phyloP scores from a whole-genome alignment of 2,888 invertebrate species.

The Elaeidobius kamerunicus region DNA sequence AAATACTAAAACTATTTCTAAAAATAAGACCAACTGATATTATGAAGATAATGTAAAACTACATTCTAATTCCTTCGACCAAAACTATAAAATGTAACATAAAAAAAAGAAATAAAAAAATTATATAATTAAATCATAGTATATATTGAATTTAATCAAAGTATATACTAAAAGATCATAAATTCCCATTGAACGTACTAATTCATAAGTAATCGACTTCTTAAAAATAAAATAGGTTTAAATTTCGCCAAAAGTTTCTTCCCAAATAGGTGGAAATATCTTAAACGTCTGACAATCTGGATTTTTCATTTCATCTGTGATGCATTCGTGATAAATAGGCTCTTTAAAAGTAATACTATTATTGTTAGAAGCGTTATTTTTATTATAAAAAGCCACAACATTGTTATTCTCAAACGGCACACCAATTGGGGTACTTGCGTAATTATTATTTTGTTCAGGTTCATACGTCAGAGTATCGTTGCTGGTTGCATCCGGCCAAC shows the following conservation, averaged over 20 bases:
- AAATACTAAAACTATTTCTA: too few species aligned
- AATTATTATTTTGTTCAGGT: conserved; percentile 29
- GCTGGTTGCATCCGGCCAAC: conserved; percentile 11
- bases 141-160: neutral
- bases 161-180: neutral
- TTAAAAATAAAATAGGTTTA: conserved; percentile 25
- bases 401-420: conserved; percentile 8
- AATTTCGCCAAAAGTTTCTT: conserved; percentile 42
- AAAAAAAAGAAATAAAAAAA: too few species aligned
- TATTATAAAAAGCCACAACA: conserved; percentile 16
- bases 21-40: too few species aligned
- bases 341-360: conserved; percentile 20
- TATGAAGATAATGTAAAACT: too few species aligned
- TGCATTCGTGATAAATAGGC: conserved; percentile 35
- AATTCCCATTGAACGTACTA: too few species aligned
- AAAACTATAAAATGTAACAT: too few species aligned
- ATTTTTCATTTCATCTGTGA: conserved; percentile 15
- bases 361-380: conserved; percentile 17
- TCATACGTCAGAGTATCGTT: conserved; percentile 16
- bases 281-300: conserved; percentile 7
- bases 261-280: conserved; percentile 35
- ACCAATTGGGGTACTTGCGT: conserved; percentile 46
- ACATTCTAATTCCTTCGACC: neutral
- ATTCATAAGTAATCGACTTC: too few species aligned
- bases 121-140: too few species aligned